phyloP scores from a whole-genome alignment of 1,140 invertebrate genomes.

The Brachionus asplanchnoidis region DNA sequence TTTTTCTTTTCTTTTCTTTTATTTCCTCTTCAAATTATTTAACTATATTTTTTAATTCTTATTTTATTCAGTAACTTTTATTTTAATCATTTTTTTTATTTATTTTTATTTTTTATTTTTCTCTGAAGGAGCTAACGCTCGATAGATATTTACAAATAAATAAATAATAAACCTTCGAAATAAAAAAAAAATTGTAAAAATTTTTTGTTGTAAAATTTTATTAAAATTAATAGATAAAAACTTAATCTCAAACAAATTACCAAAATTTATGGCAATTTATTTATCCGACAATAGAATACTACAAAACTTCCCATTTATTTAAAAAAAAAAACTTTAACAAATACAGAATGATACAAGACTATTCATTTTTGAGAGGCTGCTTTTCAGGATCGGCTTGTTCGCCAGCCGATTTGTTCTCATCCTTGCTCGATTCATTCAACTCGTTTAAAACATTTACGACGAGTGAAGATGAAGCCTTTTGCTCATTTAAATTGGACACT shows the following conservation, averaged over 20 bases:
- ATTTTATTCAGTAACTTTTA: too few relatives aligned
- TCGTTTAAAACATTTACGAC: constrained; percentile 41
- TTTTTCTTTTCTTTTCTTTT: too few relatives aligned
- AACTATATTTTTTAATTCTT: too few relatives aligned
- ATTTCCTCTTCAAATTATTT: too few relatives aligned
- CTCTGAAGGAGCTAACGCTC: too few relatives aligned
- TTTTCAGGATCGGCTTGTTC: neutral
- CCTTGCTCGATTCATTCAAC: neutral
- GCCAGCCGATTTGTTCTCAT: neutral
- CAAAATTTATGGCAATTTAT: neutral
- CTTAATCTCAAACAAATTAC: neutral
- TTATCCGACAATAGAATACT: neutral
- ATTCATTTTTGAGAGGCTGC: constrained; percentile 15
- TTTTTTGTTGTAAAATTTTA: neutral
- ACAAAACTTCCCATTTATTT: neutral
- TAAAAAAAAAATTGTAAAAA: too few relatives aligned
- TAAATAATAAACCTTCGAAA: too few relatives aligned
- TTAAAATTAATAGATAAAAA: constrained; percentile 13
- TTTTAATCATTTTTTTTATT: too few relatives aligned
- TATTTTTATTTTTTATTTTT: too few relatives aligned
- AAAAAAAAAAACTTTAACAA: constrained; percentile 7
- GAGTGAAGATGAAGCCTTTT: neutral
- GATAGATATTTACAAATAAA: too few relatives aligned
- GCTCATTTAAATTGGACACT: neutral
- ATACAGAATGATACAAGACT: neutral